Conservation (phyloP, 30 jellyfish, hydroid and myxozoan species). For the Rhopilema esculentum region DNA sequence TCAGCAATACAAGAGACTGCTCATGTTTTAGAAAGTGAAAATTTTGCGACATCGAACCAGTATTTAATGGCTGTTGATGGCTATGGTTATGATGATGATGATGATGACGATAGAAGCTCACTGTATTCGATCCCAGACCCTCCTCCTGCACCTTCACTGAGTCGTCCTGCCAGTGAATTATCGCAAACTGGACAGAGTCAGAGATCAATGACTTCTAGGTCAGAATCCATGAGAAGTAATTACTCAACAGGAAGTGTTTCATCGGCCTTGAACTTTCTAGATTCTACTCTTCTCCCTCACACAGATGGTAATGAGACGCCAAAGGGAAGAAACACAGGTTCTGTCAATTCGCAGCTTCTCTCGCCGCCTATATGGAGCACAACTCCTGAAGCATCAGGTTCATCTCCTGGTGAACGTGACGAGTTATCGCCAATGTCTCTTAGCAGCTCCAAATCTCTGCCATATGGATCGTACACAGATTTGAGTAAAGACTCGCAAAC, state of each 20-base stretch:
- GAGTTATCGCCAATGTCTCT: slow-evolving; percentile 21
- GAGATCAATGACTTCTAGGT: slow-evolving; percentile 21
- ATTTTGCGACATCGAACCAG: not conserved
- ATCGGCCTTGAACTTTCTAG: slow-evolving; percentile 71
- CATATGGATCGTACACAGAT: slow-evolving; percentile 72
- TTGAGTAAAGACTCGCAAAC: slow-evolving; percentile 48
- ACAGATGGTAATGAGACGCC: slow-evolving; percentile 36
- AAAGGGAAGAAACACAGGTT: not conserved
- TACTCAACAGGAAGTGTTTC: slow-evolving; percentile 36
- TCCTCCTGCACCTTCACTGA: slow-evolving; percentile 24
- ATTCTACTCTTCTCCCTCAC: slow-evolving; percentile 67
- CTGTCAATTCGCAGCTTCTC: slow-evolving; percentile 15
- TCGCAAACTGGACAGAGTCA: not conserved
- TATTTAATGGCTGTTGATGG: not conserved
- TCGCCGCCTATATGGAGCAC: slow-evolving; percentile 48
- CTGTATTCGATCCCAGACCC: slow-evolving; percentile 50
- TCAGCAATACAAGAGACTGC: slow-evolving; percentile 12
- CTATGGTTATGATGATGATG: not conserved
- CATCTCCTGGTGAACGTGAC: not conserved
- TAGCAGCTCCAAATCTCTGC: slow-evolving; percentile 18
- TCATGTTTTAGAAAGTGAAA: not conserved
- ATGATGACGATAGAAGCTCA: slow-evolving; percentile 55
- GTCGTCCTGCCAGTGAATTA: not conserved
- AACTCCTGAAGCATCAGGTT: not conserved
- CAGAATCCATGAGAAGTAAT: slow-evolving; percentile 49